A percentile compares a stretch with the other conserved stretches of the same genome.
phyloP scores from a whole-genome alignment of 2,113 vertebrate species.

The Carollia perspicillata region DNA sequence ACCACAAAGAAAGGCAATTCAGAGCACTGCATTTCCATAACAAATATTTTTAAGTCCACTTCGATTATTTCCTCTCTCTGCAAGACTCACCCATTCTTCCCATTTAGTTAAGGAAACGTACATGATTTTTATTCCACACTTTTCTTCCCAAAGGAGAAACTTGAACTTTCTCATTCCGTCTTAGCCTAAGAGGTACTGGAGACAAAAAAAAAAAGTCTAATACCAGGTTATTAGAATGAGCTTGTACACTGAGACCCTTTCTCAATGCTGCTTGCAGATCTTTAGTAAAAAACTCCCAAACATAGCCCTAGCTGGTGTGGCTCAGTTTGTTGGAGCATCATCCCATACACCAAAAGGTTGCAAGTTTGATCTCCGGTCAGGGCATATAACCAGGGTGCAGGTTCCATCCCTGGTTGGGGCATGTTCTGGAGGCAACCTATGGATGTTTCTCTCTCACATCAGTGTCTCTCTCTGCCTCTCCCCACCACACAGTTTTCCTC shows the following conservation, averaged over 20 bases:
- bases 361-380: too few relatives aligned
- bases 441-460: too few relatives aligned
- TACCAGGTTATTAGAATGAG: not conserved
- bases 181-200: not conserved
- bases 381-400: too few relatives aligned
- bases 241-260: not conserved
- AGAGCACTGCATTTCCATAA: not conserved
- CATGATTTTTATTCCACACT: not conserved
- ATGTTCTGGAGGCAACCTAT: too few relatives aligned
- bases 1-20: not conserved
- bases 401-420: too few relatives aligned
- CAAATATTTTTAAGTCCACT: not conserved
- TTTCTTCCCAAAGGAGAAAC: slow-evolving; percentile 7
- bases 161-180: not conserved
- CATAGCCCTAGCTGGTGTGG: too few relatives aligned
- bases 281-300: not conserved
- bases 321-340: too few relatives aligned
- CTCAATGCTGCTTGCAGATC: not conserved
- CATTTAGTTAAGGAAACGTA: not conserved
- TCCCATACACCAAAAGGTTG: too few relatives aligned
- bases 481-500: too few relatives aligned
- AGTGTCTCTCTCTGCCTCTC: too few relatives aligned
- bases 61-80: not conserved
- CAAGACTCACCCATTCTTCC: not conserved
- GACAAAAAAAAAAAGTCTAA: not conserved